Percentiles rank a stretch among this genome's conserved stretches.
Conservation (phyloP, 2,888 invertebrate genomes). For the Stratiomys singularior region DNA sequence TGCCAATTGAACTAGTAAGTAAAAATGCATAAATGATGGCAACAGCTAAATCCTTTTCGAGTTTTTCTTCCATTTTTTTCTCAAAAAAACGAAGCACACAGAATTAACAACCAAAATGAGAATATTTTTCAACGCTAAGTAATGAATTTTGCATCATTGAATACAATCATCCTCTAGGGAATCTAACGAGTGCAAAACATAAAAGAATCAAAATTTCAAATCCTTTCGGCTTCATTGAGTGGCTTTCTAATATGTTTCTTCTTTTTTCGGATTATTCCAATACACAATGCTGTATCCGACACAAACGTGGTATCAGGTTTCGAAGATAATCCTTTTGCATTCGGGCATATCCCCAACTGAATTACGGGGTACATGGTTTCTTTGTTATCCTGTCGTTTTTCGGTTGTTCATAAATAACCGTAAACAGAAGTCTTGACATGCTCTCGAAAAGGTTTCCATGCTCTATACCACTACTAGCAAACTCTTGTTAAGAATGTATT, state of each 20-base stretch:
- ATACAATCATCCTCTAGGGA: no score
- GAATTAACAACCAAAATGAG: no score
- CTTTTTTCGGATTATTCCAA: not conserved
- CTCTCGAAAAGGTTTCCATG: slow-evolving; percentile 49
- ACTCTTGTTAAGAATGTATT: slow-evolving; percentile 48
- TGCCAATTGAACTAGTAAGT: no score
- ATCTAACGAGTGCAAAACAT: no score
- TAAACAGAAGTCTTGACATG: slow-evolving; percentile 51
- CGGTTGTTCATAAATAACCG: slow-evolving; percentile 51
- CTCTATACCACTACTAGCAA: not conserved
- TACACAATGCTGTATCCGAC: not conserved
- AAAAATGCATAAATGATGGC: no score
- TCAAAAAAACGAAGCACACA: no score
- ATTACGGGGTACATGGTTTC: slow-evolving; percentile 50
- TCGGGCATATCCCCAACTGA: slow-evolving; percentile 48
- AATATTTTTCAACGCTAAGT: no score
- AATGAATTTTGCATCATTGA: no score
- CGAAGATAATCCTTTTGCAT: slow-evolving; percentile 50
- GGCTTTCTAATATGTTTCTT: slow-evolving; percentile 44
- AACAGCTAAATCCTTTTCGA: no score
- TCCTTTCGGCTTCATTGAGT: slow-evolving; percentile 47
- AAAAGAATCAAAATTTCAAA: no score
- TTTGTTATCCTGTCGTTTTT: slow-evolving; percentile 51
- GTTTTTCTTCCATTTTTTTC: no score
- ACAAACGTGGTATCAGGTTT: slow-evolving; percentile 15